Percentiles rank a stretch among this genome's conserved stretches.
Conservation (phyloP, 2,888 invertebrate genomes). For the Merodon equestris region DNA sequence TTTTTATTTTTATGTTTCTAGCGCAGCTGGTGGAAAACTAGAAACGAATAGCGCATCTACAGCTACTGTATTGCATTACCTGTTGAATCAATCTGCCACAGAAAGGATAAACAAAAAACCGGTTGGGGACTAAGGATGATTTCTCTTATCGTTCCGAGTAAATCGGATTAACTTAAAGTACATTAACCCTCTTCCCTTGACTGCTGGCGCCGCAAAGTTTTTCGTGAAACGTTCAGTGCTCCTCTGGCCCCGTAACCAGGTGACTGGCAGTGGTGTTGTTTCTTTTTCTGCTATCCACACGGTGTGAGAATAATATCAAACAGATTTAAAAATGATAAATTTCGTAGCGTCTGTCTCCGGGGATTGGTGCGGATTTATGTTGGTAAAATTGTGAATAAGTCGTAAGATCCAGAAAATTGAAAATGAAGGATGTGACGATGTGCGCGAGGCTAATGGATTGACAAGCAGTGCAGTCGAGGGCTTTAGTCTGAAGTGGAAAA, state of each 20-base stretch:
- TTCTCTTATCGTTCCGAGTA: slow-evolving; percentile 65
- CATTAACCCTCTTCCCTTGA: slow-evolving; percentile 45
- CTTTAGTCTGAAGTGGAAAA: no score
- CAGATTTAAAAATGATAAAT: slow-evolving; percentile 68
- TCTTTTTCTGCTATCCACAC: no score
- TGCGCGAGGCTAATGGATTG: neutral
- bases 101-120: slow-evolving; percentile 65
- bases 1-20: no score
- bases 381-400: slow-evolving; percentile 60
- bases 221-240: neutral
- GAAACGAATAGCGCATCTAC: neutral
- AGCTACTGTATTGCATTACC: slow-evolving; percentile 38
- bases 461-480: neutral
- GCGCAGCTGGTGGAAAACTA: no score
- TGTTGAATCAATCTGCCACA: slow-evolving; percentile 62
- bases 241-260: neutral
- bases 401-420: slow-evolving; percentile 57
- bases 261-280: slow-evolving; percentile 5
- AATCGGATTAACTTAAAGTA: slow-evolving; percentile 67
- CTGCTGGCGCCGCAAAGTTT: slow-evolving; percentile 10
- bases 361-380: slow-evolving; percentile 57
- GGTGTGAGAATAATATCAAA: slow-evolving; percentile 63
- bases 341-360: slow-evolving; percentile 58
- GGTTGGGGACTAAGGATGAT: slow-evolving; percentile 64
- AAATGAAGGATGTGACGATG: slow-evolving; percentile 49